These are phyloP conservation scores for Liasis olivaceus DNA, from an alignment of 2,797 vertebrate species.

Conservation along the genomic window DNA sequence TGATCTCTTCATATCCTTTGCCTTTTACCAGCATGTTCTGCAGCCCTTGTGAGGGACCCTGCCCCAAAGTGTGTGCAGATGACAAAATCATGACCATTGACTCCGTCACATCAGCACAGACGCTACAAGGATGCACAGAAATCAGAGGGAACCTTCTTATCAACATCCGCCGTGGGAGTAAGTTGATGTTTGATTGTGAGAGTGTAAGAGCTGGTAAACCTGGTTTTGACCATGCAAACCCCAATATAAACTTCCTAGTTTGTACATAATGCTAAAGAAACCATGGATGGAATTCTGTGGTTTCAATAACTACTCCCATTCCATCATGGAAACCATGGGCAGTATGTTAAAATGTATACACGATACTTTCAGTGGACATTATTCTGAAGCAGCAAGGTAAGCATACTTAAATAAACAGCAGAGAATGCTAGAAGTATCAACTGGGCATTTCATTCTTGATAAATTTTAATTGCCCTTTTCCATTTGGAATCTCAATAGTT, in stretches of 20 bases:
- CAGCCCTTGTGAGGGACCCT: slow-evolving; percentile 91
- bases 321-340: not conserved
- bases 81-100: slow-evolving; percentile 85
- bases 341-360: not conserved
- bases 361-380: not conserved
- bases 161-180: slow-evolving; percentile 96
- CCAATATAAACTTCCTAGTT: not conserved
- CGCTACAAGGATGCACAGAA: slow-evolving; percentile 93
- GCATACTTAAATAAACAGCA: not conserved
- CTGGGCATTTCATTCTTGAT: not conserved
- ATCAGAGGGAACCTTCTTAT: slow-evolving; percentile 93
- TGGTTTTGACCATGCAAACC: not conserved
- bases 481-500: not conserved
- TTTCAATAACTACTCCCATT: not conserved
- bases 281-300: not conserved
- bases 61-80: slow-evolving; percentile 88
- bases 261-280: not conserved
- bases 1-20: slow-evolving; percentile 11
- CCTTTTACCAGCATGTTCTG: slow-evolving; percentile 87
- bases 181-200: slow-evolving; percentile 70
- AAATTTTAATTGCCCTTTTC: not conserved
- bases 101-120: slow-evolving; percentile 93
- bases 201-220: too few relatives aligned
- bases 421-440: not conserved
- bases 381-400: not conserved